Base-by-base conservation (phyloP, 2,888 invertebrate genomes). In the Trichogramma evanescens region DNA sequence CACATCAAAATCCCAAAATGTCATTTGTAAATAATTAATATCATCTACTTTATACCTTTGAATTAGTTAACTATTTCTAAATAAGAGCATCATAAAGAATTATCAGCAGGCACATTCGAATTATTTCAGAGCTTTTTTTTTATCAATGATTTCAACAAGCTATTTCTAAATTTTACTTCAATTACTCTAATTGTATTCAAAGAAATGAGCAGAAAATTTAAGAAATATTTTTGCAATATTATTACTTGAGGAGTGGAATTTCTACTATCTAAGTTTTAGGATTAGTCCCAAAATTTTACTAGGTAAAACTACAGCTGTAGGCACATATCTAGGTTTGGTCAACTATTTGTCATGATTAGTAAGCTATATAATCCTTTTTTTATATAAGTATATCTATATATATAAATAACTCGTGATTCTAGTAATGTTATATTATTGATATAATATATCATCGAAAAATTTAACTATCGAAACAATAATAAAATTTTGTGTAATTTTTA, bases 51-150 rank as follows among this genome's bases (percentile, higher is more conserved):
- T 75, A 75, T 74, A 71, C 70, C 76, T 76, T 72, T 69, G 71
- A 70, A 72, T 70, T 9, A 55, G 54, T 70, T 70, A 69, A 69
- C 74, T 74, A 74, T 66, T 71, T 74, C 71, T 65, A 63, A 75
- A 75, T 70, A 74, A 74, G 72, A 74, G 72, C 75, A 72, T 72
- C 74, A 73, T 73, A 70, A 73, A 73, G 71, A 73, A 73, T 72
- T 71, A 74, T 73, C 73, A 71, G 72, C 76, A 77, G 74, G 77
- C 76, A 77, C 75, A 74, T 74, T 75, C 74, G 74, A 74, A 72
- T 76, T 76, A 75, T 73, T 76, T 70, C 68, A 71, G 68, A 70
- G 67, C 67, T 52, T 38, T 58, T 59, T 59, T 59, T 57, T 62
- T 43, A 56, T 57, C 54, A 56, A 62, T 64, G 60, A 63, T 58